Base-by-base conservation (phyloP, 2,888 invertebrate genomes). In the Ennomos erosarius region DNA sequence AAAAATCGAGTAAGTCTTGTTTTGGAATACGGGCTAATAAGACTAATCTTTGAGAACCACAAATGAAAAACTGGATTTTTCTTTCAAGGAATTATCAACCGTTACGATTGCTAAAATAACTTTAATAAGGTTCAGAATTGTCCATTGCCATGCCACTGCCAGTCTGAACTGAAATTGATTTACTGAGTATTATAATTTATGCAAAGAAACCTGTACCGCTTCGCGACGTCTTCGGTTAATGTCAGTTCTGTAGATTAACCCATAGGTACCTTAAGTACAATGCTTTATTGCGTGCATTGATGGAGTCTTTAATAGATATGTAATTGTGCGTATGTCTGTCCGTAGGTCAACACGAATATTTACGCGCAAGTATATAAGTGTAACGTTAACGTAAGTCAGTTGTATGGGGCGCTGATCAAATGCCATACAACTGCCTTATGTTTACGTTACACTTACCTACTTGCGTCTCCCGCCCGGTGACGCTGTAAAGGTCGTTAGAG, bases 131-230 rank as follows among this genome's bases (percentile, higher is more conserved):
- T 71, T 75, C 76, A 68, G 71, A 78, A 79, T 63, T 42, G 60
- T 59, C 53, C 33, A 37, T 43, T 46, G 48, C 48, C 70, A 74
- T 71, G 74, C 60, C 70, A 67, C 69, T 68, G 69, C 66, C 47
- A 51, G 68, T 63, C 63, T 63, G 52, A 50, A 69, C 68, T 67
- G 63, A 71, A 78, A 79, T 79, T 77, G 79, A 78, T 79, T 76
- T 79, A 77, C 71, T 73, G 75, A 73, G 67, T 73, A 74, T 71
- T 65, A 77, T 87, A 87, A 88, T 89, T 90, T 88, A 89, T 88
- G 85, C 87, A 81, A 85, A 86, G 79, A 82, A 82, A 74, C 77
- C 80, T 88, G 90, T 91, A 90, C 90, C 90, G 83, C 80, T 62
- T 78, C 67, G 90, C 67, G 90, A 90, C 83, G 69, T 80, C 79